Evolutionary conservation across 2,888 invertebrate genomes (phyloP).

Genomic region (Nomada goodeniana): DNA sequence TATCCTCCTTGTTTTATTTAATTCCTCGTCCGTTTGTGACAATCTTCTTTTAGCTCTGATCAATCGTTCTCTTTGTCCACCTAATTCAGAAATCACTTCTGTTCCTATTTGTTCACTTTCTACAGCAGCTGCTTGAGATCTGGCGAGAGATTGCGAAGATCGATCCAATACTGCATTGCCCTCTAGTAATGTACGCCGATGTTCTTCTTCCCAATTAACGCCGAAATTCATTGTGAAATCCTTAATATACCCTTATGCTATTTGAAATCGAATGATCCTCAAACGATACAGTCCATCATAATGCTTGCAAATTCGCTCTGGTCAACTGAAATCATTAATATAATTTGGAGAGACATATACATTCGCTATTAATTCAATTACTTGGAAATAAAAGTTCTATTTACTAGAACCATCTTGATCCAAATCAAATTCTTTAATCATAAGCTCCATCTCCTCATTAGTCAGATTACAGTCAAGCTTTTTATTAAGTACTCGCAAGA

Average conservation of each 20-base stretch:
- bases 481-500: slow-evolving; percentile 68
- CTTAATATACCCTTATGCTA: neutral
- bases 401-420: slow-evolving; percentile 73
- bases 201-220: slow-evolving; percentile 85
- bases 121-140: slow-evolving; percentile 90
- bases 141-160: slow-evolving; percentile 87
- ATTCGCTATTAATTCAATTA: neutral
- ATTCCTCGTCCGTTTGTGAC: slow-evolving; percentile 89
- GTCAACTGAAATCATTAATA: slow-evolving; percentile 60
- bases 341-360: slow-evolving; percentile 7
- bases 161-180: slow-evolving; percentile 86
- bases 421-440: slow-evolving; percentile 77
- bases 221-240: slow-evolving; percentile 77
- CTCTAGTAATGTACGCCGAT: slow-evolving; percentile 86
- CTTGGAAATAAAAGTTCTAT: slow-evolving; percentile 21
- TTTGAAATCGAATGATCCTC: neutral
- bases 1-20: slow-evolving; percentile 88
- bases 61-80: slow-evolving; percentile 91
- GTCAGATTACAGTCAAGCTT: slow-evolving; percentile 66
- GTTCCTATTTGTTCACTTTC: slow-evolving; percentile 93
- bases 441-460: slow-evolving; percentile 73
- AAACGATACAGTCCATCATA: slow-evolving; percentile 52
- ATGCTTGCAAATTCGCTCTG: slow-evolving; percentile 69
- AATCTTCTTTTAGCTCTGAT: slow-evolving; percentile 88
- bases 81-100: slow-evolving; percentile 91